A percentile compares a stretch with the other conserved stretches of the same genome.
Evolutionary conservation across 2,888 invertebrate species (phyloP).

Genomic region (Pandemis cinnamomeana): DNA sequence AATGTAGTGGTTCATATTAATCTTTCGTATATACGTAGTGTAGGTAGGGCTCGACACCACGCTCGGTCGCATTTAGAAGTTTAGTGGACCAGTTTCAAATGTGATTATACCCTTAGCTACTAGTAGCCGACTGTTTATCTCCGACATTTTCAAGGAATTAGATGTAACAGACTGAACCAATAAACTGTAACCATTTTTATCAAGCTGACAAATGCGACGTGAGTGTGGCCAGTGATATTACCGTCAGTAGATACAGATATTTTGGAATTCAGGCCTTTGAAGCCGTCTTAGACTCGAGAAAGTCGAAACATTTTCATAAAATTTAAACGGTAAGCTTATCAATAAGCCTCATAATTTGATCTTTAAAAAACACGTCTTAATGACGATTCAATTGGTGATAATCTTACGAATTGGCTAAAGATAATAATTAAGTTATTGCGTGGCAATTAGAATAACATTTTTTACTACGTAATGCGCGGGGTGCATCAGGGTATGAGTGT

Average conservation of each 20-base stretch:
- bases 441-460: conserved; percentile 75
- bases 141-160: conserved; percentile 26
- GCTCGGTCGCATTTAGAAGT: conserved; percentile 71
- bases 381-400: conserved; percentile 66
- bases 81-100: conserved; percentile 51
- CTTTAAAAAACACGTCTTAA: conserved; percentile 29
- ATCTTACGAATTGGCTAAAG: conserved; percentile 80
- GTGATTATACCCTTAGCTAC: conserved; percentile 32
- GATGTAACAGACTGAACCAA: conserved; percentile 41
- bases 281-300: conserved; percentile 35
- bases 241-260: conserved; percentile 50
- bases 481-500: conserved; percentile 85
- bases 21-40: conserved; percentile 71
- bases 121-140: conserved; percentile 25
- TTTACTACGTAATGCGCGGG: conserved; percentile 79
- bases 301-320: conserved; percentile 45
- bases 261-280: conserved; percentile 29
- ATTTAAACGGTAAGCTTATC: conserved; percentile 41
- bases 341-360: conserved; percentile 29
- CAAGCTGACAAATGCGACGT: conserved; percentile 65
- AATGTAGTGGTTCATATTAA: conserved; percentile 74
- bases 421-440: conserved; percentile 80
- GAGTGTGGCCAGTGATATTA: conserved; percentile 62
- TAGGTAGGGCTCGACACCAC: conserved; percentile 67
- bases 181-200: conserved; percentile 44